Base-by-base conservation (phyloP, 1,140 invertebrate species). In the Ostrea edulis region DNA sequence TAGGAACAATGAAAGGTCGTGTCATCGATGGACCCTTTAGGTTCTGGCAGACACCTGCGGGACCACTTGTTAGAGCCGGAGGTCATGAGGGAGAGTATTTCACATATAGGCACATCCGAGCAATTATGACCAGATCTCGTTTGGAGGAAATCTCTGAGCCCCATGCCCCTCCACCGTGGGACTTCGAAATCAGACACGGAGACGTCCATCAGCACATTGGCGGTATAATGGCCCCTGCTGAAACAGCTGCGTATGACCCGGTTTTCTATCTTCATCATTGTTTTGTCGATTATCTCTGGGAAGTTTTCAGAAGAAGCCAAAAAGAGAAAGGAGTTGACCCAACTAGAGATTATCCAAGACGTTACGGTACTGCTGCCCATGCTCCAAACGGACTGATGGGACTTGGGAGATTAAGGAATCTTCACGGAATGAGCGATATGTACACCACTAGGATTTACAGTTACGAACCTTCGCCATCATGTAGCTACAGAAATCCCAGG, bases 1-100 rank as follows among this genome's bases (percentile, higher is more conserved):
- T 95, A 65, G 95, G 95, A 9, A 93, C 93, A 81, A 92, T 92
- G 22, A 93, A 94, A 87, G 95, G 95, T 29, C 92, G 91, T n/a
- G 94, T 95, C 5, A 92, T 89, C 22, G 92, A 91, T 52, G 95
- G 95, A 68, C 94, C 95, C 9, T 95, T 93, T 22, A 85, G 89
- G 53, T 89, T 89, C 35, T 93, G 93, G 93, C n/a, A 85, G 11
- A 93, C 92, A 11, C 92, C 91, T n/a, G 90, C 90, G 29, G 89
- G 90, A 3, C 88, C 89, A 2, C 88, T 93, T 51, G 92, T 92
- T 44, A 52, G 91, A 54, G 90, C 90, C 62, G 90, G 91, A 17
- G 89, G 89, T 8, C 81, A 91, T 17, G 89, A 88, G 9, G 91
- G 91, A 25, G 88, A 90, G 2, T 77, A 90, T 35, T 90, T 92